Evolutionary conservation across 2,888 invertebrate genomes (phyloP), one percentile per base, ranked within the genome.

Genomic region (Argyresthia albistria): DNA sequence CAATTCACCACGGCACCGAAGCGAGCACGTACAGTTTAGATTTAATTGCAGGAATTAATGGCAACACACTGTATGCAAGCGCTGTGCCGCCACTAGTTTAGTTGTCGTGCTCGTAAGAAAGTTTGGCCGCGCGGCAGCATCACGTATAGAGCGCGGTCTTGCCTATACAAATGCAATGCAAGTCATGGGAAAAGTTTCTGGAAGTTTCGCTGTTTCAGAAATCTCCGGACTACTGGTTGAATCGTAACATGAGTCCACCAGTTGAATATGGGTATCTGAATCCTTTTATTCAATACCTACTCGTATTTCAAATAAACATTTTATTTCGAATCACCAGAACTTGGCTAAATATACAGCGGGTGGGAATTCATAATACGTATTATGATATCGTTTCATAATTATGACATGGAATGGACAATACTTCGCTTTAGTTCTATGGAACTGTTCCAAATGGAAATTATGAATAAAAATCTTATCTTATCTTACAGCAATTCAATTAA

Each of bases 21-120:
- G 12, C 15, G 45, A 7, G 14, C 12, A 12, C 12, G 35, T 15
- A 49, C 49, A 15, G 37, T 49, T 15, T 50, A 14, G 25, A 42
- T 43, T n/a, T 25, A 50, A 50, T 43, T 50, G 50, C 25, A 11
- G 43, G 16, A 50, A 50, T 50, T 42, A 50, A 50, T 50, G 50
- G 25, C 43, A 43, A 43, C 50, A 50, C 35, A 11, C 8, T 25
- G 12, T 43, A 15, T 43, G 50, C 43, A 16, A 42, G 43, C 25
- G 43, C 11, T 15, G 35, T 35, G n/a, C 43, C 7, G 25, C 16
- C 50, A n/a, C 43, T 42, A 43, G n/a, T 43, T 50, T 43, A 16
- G 42, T 12, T 25, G 2, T 25, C 25, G 25, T 4, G 25, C 6
- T 25, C 25, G 25, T 6, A 25, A 6, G 25, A 25, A 25, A 25